Evolutionary conservation across 30 jellyfish, hydroid and myxozoan species (phyloP), one percentile per base, ranked within the genome.

Genomic region (Clytia hemisphaerica): DNA sequence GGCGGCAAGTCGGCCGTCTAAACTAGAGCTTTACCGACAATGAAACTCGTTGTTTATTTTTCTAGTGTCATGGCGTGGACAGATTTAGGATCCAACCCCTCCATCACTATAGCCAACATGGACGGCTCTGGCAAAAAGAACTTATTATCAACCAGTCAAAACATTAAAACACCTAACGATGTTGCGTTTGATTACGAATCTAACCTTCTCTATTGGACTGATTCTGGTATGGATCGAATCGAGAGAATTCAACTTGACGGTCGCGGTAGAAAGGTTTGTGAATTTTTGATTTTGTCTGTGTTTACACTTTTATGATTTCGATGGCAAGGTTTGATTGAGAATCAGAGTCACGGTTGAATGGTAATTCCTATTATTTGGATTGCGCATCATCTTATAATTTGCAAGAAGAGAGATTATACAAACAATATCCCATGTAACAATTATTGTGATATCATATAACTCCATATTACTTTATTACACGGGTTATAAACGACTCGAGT

Each of bases 61-160:
- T 66, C 15, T 65, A 88, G 97, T 0, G 46, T 45, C 37, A 81
- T 88, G 97, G 80, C 49, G 55, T 88, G 97, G 97, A 88, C 97
- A 4, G 97, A 88, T 38, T 88, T 94, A 94, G 94, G 94, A 4
- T 26, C 67, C 24, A 28, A 21, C 21, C 84, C 94, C 6, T 40
- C 74, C 35, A 88, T 88, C 4, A 94, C 73, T 19, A 59, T 82
- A 26, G 80, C 94, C 6, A 65, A 70, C 19, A 79, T 88, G 94
- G 92, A 88, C 68, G 97, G 97, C 37, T 45, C 75, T 0, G 71
- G 45, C 35, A 30, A 83, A 7, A 76, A 19, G 18, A 61, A 71
- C 16, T 37, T 88, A 46, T 75, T 80, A 10, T n/a, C n/a, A n/a
- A n/a, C n/a, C n/a, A 12, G 58, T 18, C 29, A 79, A 0, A 78